Evolutionary conservation across 2,888 invertebrate species (phyloP), one percentile per base, ranked within the genome.

Genomic region (Synergus japonicus): DNA sequence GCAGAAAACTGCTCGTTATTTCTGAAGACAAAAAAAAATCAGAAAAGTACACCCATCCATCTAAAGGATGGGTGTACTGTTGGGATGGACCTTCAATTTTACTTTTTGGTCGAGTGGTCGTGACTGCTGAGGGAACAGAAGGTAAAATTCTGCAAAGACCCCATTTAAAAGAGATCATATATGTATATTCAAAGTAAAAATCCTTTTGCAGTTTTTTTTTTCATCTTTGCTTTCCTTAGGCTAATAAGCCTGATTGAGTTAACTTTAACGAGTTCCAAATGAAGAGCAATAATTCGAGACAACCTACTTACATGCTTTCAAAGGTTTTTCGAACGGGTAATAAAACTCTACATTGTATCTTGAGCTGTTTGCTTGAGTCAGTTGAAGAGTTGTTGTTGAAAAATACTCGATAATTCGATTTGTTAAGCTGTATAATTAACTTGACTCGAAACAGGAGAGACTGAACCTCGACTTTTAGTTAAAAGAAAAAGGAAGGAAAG

Each of bases 371-470:
- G 9, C 18, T 58, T 0, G 18, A 58, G 9, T 58, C 54, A 54
- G 58, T 15, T 18, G 66, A 66, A 43, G 65, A 65, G 43, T 65
- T 13, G 65, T 15, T 65, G 65, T 4, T 60, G 22, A n/a, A n/a
- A 60, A 65, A 65, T 81, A 81, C 80, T 79, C 78, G 83, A 81
- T 82, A 83, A 83, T 85, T 83, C 79, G 78, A 18, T 66, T 66
- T 66, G 43, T 66, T 66, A 43, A 66, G 43, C n/a, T 78, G 79
- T 81, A 81, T 81, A 82, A 81, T 82, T 81, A 79, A 76, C 64
- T 67, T 58, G 80, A 80, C 80, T 77, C 67, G 77, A 60, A 66
- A 18, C 44, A 58, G 49, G 18, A 37, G 5, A 54, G 44, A 69
- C 58, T 22, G 15, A 54, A 43, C 18, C 43, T 66, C 66, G 66